These are phyloP conservation scores for Steinernema scapterisci DNA, from an alignment of 2,888 invertebrate genomes.

Conservation along the genomic window DNA sequence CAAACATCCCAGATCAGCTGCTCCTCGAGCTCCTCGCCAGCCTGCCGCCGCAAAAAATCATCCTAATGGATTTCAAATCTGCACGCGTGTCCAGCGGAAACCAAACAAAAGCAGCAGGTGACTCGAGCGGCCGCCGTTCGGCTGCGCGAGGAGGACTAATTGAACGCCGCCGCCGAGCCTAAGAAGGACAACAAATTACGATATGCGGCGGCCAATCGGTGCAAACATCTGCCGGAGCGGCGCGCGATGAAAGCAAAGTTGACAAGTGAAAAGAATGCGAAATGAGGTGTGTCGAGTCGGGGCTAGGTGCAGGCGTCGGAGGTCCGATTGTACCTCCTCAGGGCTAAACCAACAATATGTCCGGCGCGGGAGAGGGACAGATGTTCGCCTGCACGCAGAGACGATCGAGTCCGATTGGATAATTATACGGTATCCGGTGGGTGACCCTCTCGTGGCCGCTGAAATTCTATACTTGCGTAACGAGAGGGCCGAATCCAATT, in stretches of 20 bases:
- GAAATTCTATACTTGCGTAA: constrained; percentile 25
- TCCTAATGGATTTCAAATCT: constrained; percentile 15
- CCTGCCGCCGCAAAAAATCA: background rate
- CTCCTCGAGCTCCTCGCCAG: background rate
- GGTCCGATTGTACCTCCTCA: background rate
- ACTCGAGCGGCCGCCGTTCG: constrained; percentile 16
- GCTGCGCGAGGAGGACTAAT: constrained; percentile 10
- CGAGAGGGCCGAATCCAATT: constrained; percentile 3
- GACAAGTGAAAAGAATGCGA: constrained; percentile 31
- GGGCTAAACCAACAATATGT: background rate
- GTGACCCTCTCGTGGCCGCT: background rate
- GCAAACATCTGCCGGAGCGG: constrained; percentile 27
- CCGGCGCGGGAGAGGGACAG: background rate
- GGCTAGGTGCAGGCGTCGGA: background rate
- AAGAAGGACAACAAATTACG: constrained; percentile 18
- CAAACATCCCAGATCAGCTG: background rate
- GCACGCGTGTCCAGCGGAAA: background rate
- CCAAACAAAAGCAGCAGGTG: constrained; percentile 31
- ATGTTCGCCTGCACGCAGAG: background rate
- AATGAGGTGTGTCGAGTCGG: constrained; percentile 27
- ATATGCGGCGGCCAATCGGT: constrained; percentile 21
- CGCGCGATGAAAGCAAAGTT: constrained; percentile 25
- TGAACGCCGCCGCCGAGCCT: background rate
- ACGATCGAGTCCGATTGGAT: background rate
- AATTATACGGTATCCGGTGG: constrained; percentile 28